Evolutionary conservation across 2,888 invertebrate genomes (phyloP), one percentile per base, ranked within the genome.

Genomic region (Agrypnus murinus): DNA sequence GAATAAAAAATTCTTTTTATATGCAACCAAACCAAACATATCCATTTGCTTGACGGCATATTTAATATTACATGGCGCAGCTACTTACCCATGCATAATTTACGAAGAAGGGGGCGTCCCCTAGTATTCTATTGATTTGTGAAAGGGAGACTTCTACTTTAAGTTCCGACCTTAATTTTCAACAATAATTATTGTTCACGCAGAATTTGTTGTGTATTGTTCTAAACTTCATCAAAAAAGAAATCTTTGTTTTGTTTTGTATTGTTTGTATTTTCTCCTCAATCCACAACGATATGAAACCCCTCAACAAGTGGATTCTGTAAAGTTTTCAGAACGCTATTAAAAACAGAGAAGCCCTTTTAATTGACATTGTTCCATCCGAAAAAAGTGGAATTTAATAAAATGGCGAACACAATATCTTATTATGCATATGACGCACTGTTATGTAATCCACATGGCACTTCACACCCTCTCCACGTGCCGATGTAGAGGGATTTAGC

Each of bases 401-500:
- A 45, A 25, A 25, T 25, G 25, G 45, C 12, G 45, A 8, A 45
- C 14, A 2, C 45, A n/a, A 15, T 45, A 45, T 45, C 14, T 45
- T 45, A 45, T 45, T n/a, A 7, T 50, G 15, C 12, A 32, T 32
- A n/a, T 43, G 59, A 43, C 25, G 19, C 25, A 6, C 12, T 43
- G 59, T 31, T 60, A 31, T 14, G 34, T 60, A 14, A 45, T 46
- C 45, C 31, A 60, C 43, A 46, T 46, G 15, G 34, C 60, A 60
- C 46, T 60, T 58, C 38, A 38, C 36, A 57, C 12, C 12, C 38
- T 17, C 36, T 9, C 60, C 25, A 19, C 31, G 31, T 59, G 14
- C 31, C 38, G 14, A 32, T 60, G 31, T 32, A 45, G 25, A 60
- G 46, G 46, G 60, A 60, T 60, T 60, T 46, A 14, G 38, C 46